These are phyloP conservation scores for Centropus unirufus DNA, from an alignment of 2,113 vertebrate species.

Conservation along the genomic window DNA sequence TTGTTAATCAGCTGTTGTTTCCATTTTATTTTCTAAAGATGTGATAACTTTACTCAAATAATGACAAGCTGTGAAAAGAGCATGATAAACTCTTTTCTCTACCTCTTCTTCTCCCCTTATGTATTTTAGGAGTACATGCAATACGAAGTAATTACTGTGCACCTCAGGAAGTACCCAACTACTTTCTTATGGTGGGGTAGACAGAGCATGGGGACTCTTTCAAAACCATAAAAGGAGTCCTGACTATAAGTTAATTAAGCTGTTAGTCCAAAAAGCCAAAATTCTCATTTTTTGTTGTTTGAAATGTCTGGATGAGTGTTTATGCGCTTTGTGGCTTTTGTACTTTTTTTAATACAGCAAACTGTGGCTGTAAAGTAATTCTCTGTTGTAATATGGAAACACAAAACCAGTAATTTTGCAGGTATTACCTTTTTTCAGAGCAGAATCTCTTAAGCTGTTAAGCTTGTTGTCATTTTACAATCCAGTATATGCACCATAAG, in stretches of 20 bases:
- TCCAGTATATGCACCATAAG: neutral
- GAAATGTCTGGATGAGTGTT: neutral
- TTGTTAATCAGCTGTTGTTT: slow-evolving; percentile 62
- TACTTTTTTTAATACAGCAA: neutral
- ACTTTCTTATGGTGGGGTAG: neutral
- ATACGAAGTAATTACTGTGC: neutral
- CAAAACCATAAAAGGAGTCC: slow-evolving; percentile 21
- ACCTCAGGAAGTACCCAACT: neutral
- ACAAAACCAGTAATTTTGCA: neutral
- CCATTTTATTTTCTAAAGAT: slow-evolving; percentile 44
- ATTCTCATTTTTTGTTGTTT: slow-evolving; percentile 34
- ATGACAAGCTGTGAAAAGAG: slow-evolving; percentile 34
- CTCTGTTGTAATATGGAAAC: neutral
- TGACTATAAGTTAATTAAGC: slow-evolving; percentile 40
- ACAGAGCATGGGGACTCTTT: neutral
- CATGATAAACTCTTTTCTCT: neutral
- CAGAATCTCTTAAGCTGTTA: neutral
- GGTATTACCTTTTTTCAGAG: neutral
- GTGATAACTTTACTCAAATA: slow-evolving; percentile 39
- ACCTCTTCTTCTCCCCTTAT: neutral
- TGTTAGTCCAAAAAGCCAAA: slow-evolving; percentile 33
- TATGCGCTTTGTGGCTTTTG: neutral
- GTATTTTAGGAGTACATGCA: neutral
- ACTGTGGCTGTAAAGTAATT: neutral
- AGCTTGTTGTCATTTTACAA: slow-evolving; percentile 11